Evolutionary conservation across 1,140 invertebrate species (phyloP), one percentile per base, ranked within the genome.

Genomic region (Globodera ellingtonae): DNA sequence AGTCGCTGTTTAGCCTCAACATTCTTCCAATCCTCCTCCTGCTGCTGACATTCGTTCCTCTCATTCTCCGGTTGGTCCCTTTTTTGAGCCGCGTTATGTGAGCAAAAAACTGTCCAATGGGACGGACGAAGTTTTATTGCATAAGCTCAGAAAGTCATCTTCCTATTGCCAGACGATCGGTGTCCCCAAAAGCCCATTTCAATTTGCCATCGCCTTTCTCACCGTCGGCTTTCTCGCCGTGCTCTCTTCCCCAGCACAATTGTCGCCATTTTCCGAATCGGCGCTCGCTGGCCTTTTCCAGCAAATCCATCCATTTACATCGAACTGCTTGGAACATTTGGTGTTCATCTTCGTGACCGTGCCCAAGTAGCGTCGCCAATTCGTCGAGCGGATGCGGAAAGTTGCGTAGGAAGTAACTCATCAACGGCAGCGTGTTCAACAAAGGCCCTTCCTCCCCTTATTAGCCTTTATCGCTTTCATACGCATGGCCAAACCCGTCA

Each of bases 341-440:
- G 1, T 70, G 67, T 47, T 70, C 67, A 35, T 70, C 67, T 10
- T 18, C 67, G 67, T 44, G 35, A 4, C 67, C 24, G 3, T 35
- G 21, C 35, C 35, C 67, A 44, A 9, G 5, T 3, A 35, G 67
- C 18, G 56, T 62, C 56, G 56, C 56, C 24, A 70, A 70, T 70
- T 70, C 35, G 46, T 70, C 67, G 6, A 70, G 10, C 15, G 67
- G 67, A 70, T 47, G 24, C 8, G 67, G 67, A 70, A 70, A 47
- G 35, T 70, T 70, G 10, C 67, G 24, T 21, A 70, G 21, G n/a
- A 70, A 70, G n/a, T 70, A 70, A 47, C 35, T 70, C 67, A 70
- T 70, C 66, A 52, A 52, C 52, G 52, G 52, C 52, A 15, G 52
- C 52, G 15, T 9, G 15, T 10, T 10, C 56, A 62, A 6, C 18